Percentiles rank a stretch among this genome's conserved stretches.
These are phyloP conservation scores for Pogonocherus hispidulus DNA, from an alignment of 2,888 invertebrate species.

Conservation along the genomic window DNA sequence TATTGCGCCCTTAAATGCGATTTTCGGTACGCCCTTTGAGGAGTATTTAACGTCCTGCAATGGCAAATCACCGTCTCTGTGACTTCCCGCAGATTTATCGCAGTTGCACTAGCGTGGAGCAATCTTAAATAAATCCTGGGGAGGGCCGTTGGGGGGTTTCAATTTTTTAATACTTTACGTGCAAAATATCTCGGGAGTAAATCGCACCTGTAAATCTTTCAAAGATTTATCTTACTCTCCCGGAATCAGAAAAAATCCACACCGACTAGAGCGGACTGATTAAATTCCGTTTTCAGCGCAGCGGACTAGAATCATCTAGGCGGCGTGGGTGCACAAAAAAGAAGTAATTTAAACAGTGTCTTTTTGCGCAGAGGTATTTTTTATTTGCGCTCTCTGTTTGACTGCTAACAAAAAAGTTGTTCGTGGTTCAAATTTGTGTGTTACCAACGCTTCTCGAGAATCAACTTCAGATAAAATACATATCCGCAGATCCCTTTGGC, in stretches of 20 bases:
- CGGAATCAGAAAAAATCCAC: conserved; percentile 11
- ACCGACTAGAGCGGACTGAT: background rate
- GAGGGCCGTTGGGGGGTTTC: conserved; percentile 55
- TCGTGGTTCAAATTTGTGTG: too few relatives aligned
- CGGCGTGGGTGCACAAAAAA: background rate
- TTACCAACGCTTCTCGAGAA: too few relatives aligned
- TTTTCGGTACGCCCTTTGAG: background rate
- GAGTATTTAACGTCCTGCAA: conserved; percentile 10
- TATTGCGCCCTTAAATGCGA: background rate
- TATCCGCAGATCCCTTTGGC: too few relatives aligned
- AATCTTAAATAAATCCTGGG: conserved; percentile 40
- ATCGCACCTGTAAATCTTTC: conserved; percentile 44
- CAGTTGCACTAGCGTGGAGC: conserved; percentile 16
- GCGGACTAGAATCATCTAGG: background rate
- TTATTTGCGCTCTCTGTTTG: background rate
- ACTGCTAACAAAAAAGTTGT: background rate
- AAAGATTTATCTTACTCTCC: conserved; percentile 40
- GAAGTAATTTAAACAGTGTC: background rate
- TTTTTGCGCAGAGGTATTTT: background rate
- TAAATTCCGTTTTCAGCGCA: conserved; percentile 3
- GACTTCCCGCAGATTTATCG: conserved; percentile 14
- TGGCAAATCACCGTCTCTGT: background rate
- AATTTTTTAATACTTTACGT: conserved; percentile 57
- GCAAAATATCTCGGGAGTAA: conserved; percentile 40
- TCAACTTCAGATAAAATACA: too few relatives aligned